Percentiles rank a stretch among this genome's conserved stretches.
Evolutionary conservation across 2,113 vertebrate genomes (phyloP).

Genomic region (Montifringilla adamsi): DNA sequence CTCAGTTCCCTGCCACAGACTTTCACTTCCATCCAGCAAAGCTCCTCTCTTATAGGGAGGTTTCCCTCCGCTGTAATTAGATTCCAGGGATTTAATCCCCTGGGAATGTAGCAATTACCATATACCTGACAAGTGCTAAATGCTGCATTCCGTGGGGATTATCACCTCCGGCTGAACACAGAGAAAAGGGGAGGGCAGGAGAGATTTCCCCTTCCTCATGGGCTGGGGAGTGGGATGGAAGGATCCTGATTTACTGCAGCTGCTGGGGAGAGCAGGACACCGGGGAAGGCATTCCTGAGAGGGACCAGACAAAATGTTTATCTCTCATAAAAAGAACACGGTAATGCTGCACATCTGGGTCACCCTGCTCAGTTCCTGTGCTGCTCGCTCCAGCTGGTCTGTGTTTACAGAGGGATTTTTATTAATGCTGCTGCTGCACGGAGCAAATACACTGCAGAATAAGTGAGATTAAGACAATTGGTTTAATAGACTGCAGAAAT

Average conservation of each 20-base stretch:
- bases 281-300: slow-evolving; percentile 6
- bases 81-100: slow-evolving; percentile 60
- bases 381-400: not conserved
- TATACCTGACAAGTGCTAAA: slow-evolving; percentile 73
- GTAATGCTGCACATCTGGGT: not conserved
- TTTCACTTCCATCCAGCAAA: not conserved
- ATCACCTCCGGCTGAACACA: slow-evolving; percentile 58
- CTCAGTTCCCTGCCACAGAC: not conserved
- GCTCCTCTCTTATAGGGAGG: slow-evolving; percentile 34
- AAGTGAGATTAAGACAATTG: slow-evolving; percentile 50
- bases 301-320: slow-evolving; percentile 27
- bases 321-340: not conserved
- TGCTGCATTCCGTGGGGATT: slow-evolving; percentile 65
- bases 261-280: not conserved
- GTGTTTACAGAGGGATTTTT: slow-evolving; percentile 62
- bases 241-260: slow-evolving; percentile 1
- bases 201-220: slow-evolving; percentile 34
- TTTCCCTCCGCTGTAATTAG: slow-evolving; percentile 55
- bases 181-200: slow-evolving; percentile 26
- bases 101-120: slow-evolving; percentile 66
- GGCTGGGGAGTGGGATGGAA: not conserved
- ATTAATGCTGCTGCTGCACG: slow-evolving; percentile 15
- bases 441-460: not conserved
- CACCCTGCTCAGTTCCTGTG: not conserved
- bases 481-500: slow-evolving; percentile 27